phyloP scores from a whole-genome alignment of 2,797 vertebrate genomes.

The Kryptolebias ocellatus region DNA sequence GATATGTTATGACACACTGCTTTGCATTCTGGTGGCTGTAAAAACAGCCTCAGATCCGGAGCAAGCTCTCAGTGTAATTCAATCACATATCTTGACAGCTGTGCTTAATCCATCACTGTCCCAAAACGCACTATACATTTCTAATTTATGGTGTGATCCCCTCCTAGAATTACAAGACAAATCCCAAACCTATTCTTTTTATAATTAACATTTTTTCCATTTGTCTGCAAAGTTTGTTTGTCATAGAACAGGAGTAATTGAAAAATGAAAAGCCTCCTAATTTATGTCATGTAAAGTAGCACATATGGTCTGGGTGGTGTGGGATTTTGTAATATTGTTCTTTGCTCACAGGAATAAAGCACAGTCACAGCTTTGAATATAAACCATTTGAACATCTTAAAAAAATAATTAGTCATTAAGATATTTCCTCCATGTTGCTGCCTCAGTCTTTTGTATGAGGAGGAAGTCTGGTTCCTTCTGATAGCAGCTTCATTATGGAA shows the following conservation, averaged over 20 bases:
- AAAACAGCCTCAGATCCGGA: slow-evolving; percentile 32
- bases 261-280: slow-evolving; percentile 33
- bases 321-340: slow-evolving; percentile 55
- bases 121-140: slow-evolving; percentile 13
- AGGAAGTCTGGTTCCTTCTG: slow-evolving; percentile 65
- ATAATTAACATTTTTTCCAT: slow-evolving; percentile 21
- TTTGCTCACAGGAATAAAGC: slow-evolving; percentile 67
- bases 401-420: slow-evolving; percentile 75
- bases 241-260: slow-evolving; percentile 2
- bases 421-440: slow-evolving; percentile 62
- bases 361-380: slow-evolving; percentile 54
- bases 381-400: slow-evolving; percentile 71
- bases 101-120: slow-evolving; percentile 31
- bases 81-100: slow-evolving; percentile 29
- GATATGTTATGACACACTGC: slow-evolving; percentile 47
- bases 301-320: slow-evolving; percentile 11
- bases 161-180: slow-evolving; percentile 23
- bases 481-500: slow-evolving; percentile 66
- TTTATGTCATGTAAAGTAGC: slow-evolving; percentile 46
- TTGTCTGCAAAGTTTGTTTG: slow-evolving; percentile 32
- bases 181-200: slow-evolving; percentile 18
- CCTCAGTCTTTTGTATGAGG: slow-evolving; percentile 52
- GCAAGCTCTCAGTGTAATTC: slow-evolving; percentile 33
- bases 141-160: slow-evolving; percentile 33
- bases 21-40: slow-evolving; percentile 34